phyloP scores from a whole-genome alignment of 1,140 invertebrate genomes.

The Drosophila sulfurigaster region DNA sequence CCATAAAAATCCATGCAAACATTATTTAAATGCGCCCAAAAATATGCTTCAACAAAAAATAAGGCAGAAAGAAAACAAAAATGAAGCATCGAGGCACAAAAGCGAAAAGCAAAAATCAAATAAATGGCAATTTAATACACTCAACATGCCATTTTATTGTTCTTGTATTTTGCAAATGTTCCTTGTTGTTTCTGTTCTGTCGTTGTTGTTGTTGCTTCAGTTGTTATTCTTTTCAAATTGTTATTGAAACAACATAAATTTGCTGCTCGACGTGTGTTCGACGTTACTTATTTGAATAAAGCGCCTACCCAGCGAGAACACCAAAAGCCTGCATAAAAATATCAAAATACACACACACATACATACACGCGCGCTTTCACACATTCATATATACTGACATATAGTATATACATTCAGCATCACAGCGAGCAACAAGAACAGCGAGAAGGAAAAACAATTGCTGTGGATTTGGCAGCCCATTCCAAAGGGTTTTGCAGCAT shows the following conservation, averaged over 20 bases:
- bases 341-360: constrained; percentile 15
- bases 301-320: constrained; percentile 14
- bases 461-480: constrained; percentile 36
- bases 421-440: not conserved
- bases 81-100: constrained; percentile 32
- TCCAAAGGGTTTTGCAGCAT: constrained; percentile 41
- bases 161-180: constrained; percentile 35
- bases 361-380: not conserved
- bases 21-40: constrained; percentile 75
- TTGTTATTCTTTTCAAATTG: constrained; percentile 63
- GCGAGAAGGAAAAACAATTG: constrained; percentile 30
- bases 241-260: constrained; percentile 81
- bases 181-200: constrained; percentile 13
- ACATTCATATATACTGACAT: not conserved
- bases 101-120: constrained; percentile 75
- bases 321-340: constrained; percentile 15
- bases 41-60: constrained; percentile 67
- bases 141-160: constrained; percentile 72
- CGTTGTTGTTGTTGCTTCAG: constrained; percentile 43
- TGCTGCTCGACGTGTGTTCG: constrained; percentile 65
- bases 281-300: constrained; percentile 70
- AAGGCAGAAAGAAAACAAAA: constrained; percentile 43
- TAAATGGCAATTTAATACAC: constrained; percentile 82
- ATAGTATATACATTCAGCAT: not conserved
- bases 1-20: constrained; percentile 76